Evolutionary conservation across 2,888 invertebrate species (phyloP), one percentile per base, ranked within the genome.

Genomic region (Gastracanthus pulcherrimus): DNA sequence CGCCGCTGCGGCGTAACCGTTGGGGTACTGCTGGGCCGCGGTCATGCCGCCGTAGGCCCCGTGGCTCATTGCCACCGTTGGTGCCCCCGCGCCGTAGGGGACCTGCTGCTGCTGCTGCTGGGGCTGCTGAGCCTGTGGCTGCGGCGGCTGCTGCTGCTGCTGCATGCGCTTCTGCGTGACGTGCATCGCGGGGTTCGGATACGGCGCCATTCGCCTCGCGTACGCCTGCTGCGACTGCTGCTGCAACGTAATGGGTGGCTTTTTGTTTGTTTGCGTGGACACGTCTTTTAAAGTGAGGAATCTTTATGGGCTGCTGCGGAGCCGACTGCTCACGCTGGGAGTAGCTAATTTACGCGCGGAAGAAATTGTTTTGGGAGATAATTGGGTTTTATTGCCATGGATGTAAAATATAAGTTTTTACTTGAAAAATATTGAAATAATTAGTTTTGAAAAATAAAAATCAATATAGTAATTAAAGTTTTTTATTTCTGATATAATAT

Each of bases 181-280:
- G 90, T 97, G 96, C 95, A 97, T 96, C 80, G 95, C 95, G 16
- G 97, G 96, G 81, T 95, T 95, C 29, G 97, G 97, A 92, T 98
- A 98, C 1, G 98, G 97, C 69, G 96, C 94, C 92, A 97, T 94
- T 88, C 97, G 94, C 88, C 97, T 93, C 85, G 96, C 96, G 75
- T 83, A 83, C 36, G 82, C 79, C 51, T 83, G 84, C 70, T 84
- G 84, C 41, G 83, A 19, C 64, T 83, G 83, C 48, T 84, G 84
- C 66, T 83, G 75, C 19, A 75, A 66, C n/a, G 16, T 7, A 48
- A 23, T 29, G 48, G 29, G 16, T 41, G 36, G 51, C 29, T 41
- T 66, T n/a, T 74, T 29, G 36, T 62, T 23, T 29, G 1, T 58
- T 72, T 34, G 34, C 26, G 58, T 58, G 7, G 62, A 6, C 13